phyloP scores from a whole-genome alignment of 1,140 invertebrate species.

The Aporrectodea caliginosa region DNA sequence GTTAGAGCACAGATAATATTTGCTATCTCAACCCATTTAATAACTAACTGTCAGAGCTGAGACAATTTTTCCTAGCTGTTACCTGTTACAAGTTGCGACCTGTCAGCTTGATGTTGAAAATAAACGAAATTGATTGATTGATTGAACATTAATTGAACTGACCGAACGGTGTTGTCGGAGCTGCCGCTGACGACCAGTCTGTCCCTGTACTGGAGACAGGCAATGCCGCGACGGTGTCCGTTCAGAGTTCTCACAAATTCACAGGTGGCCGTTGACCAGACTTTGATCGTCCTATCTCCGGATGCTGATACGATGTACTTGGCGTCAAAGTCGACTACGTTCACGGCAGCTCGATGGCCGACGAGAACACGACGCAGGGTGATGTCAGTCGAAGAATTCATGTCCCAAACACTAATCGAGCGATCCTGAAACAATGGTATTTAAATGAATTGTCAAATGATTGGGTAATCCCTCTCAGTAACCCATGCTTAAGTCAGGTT shows the following conservation, averaged over 20 bases:
- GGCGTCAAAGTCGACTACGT: conserved; percentile 99
- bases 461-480: too few relatives aligned
- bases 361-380: conserved; percentile 89
- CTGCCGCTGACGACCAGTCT: conserved; percentile 95
- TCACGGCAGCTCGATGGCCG: conserved; percentile 96
- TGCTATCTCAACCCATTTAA: too few relatives aligned
- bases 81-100: too few relatives aligned
- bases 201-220: conserved; percentile 97
- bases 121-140: too few relatives aligned
- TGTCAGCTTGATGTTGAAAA: too few relatives aligned
- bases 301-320: conserved; percentile 99
- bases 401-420: conserved; percentile 99
- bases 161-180: conserved; percentile 97
- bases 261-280: conserved; percentile 96
- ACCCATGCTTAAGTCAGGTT: too few relatives aligned
- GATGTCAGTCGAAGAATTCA: conserved; percentile 94
- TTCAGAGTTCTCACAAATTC: conserved; percentile 98
- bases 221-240: conserved; percentile 98
- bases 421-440: too few relatives aligned
- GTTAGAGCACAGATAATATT: too few relatives aligned
- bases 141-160: too few relatives aligned
- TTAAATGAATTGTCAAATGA: too few relatives aligned
- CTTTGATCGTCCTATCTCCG: conserved; percentile 98
- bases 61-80: too few relatives aligned
- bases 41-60: too few relatives aligned